A percentile compares a stretch with the other conserved stretches of the same genome.
These are phyloP conservation scores for Dryobotodes eremita DNA, from an alignment of 2,888 invertebrate species.

Conservation along the genomic window DNA sequence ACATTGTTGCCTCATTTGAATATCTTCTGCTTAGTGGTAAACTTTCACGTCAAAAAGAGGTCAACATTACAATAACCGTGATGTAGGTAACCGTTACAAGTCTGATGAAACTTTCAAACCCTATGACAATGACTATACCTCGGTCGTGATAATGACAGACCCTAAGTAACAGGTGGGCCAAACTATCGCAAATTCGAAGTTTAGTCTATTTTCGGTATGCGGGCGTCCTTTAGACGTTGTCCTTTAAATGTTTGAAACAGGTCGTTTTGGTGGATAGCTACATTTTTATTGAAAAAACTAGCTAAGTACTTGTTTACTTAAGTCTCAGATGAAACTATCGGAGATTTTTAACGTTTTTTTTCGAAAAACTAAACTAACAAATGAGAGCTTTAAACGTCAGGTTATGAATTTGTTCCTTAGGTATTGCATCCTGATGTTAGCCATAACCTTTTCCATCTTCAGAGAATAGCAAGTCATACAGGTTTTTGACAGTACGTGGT, in stretches of 20 bases:
- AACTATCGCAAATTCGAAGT: constrained; percentile 61
- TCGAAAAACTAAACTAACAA: not conserved
- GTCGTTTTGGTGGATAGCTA: not conserved
- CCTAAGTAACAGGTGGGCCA: constrained; percentile 62
- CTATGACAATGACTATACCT: constrained; percentile 53
- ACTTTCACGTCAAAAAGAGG: constrained; percentile 18
- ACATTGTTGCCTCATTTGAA: not conserved
- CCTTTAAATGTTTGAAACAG: constrained; percentile 19
- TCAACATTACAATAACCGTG: constrained; percentile 31
- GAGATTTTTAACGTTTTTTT: constrained; percentile 2
- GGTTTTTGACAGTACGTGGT: not conserved
- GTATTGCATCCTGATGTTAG: not conserved
- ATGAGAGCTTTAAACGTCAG: not conserved
- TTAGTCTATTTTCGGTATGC: constrained; percentile 58
- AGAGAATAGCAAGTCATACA: not conserved
- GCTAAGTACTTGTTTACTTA: not conserved
- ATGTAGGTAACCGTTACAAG: constrained; percentile 37
- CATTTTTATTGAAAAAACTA: constrained; percentile 10
- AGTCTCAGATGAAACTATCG: not conserved
- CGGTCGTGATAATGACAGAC: constrained; percentile 49
- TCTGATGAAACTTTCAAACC: constrained; percentile 51
- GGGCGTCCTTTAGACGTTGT: constrained; percentile 36
- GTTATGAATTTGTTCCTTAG: not conserved
- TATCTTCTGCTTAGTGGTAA: constrained; percentile 1
- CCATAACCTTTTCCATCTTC: not conserved